These are phyloP conservation scores for Himalopsyche kuldschensis DNA, from an alignment of 2,888 invertebrate species.

Conservation along the genomic window DNA sequence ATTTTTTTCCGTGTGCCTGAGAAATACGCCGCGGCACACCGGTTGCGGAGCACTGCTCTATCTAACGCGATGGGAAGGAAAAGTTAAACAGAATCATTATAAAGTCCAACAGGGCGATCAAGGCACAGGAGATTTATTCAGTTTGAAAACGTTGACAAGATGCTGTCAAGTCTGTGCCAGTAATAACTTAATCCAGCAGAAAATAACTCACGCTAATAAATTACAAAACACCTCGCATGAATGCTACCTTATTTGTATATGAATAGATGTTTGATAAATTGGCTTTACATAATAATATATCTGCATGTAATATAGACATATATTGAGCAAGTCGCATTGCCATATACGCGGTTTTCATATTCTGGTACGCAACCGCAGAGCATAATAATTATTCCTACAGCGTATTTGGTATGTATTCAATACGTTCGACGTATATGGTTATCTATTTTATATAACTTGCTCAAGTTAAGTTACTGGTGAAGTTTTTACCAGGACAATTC, in stretches of 20 bases:
- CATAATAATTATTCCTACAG: neutral
- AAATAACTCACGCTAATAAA: too few relatives aligned
- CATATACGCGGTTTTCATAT: neutral
- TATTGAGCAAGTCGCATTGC: neutral
- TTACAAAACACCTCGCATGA: neutral
- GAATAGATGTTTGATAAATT: neutral
- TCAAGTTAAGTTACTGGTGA: neutral
- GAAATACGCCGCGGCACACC: slow-evolving; percentile 15
- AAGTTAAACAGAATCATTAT: too few relatives aligned
- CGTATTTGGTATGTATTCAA: neutral
- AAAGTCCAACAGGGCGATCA: too few relatives aligned
- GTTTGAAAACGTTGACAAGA: too few relatives aligned
- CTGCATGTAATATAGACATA: neutral
- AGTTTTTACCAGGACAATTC: too few relatives aligned
- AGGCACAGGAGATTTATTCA: too few relatives aligned
- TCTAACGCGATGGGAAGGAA: too few relatives aligned
- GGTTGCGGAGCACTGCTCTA: slow-evolving; percentile 29
- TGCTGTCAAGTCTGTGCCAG: too few relatives aligned
- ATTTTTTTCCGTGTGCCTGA: too few relatives aligned
- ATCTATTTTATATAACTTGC: neutral
- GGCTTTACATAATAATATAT: neutral
- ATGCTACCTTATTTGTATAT: neutral
- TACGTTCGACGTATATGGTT: neutral
- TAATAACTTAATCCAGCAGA: too few relatives aligned
- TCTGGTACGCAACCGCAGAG: neutral